Percentiles rank a stretch among this genome's conserved stretches.
Evolutionary conservation across 2,888 invertebrate genomes (phyloP).

Genomic region (Gari tellinella): DNA sequence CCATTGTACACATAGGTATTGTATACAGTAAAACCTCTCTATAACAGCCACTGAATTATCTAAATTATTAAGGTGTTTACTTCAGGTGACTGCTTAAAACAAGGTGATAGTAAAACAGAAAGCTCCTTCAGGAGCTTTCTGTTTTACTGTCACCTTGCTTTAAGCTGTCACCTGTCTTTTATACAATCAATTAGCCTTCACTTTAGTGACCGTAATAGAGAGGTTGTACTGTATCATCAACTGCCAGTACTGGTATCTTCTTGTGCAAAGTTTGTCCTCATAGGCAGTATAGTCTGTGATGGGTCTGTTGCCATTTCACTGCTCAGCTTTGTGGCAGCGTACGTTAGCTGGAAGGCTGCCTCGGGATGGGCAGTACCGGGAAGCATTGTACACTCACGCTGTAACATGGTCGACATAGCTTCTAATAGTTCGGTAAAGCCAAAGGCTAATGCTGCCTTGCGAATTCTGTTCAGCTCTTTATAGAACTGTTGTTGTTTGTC

Average conservation of each 20-base stretch:
- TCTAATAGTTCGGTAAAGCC: conserved; percentile 95
- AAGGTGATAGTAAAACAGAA: too few relatives aligned
- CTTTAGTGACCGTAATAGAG: too few relatives aligned
- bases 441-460: conserved; percentile 95
- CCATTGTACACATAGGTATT: too few relatives aligned
- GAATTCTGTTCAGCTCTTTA: conserved; percentile 96
- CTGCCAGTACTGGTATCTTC: too few relatives aligned
- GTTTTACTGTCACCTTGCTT: too few relatives aligned
- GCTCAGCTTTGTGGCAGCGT: conserved; percentile 92
- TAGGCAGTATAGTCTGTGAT: conserved; percentile 75
- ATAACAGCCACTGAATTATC: too few relatives aligned
- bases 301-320: conserved; percentile 86
- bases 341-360: conserved; percentile 94
- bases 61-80: too few relatives aligned
- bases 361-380: conserved; percentile 92
- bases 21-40: too few relatives aligned
- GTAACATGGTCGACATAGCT: conserved; percentile 93
- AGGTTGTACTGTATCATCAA: conserved; percentile 16
- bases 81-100: too few relatives aligned
- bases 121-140: too few relatives aligned
- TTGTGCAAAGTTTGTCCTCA: conserved; percentile 80
- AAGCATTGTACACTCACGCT: conserved; percentile 93
- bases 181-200: too few relatives aligned
- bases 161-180: too few relatives aligned
- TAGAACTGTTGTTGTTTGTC: conserved; percentile 98